Base-by-base conservation (phyloP, 2,797 vertebrate genomes). In the Vultur gryphus region DNA sequence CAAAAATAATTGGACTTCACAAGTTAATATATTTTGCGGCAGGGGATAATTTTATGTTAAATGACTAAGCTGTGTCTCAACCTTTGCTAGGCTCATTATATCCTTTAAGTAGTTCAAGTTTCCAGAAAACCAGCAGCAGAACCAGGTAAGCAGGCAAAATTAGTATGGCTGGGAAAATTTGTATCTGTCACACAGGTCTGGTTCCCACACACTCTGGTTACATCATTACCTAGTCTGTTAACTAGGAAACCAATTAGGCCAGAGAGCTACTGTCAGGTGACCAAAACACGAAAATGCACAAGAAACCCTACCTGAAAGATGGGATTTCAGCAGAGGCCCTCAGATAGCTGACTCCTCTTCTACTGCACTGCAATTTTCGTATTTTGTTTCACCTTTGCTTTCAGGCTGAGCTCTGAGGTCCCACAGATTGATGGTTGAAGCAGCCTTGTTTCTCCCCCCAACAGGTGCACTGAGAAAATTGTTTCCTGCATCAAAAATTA, bases 171-270 rank as follows among this genome's bases (percentile, higher is more conserved):
- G 99, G 98, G 99, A 99, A 99, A 98, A 99, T 98, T 98, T 98
- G 98, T 98, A 98, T 99, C 99, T 99, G 99, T 99, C 99, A 98
- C 98, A 98, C 98, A 98, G 98, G 98, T 98, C 98, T 98, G 98
- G 98, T 99, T 99, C 99, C 99, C 99, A 99, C 99, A 99, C 99
- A 99, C 99, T 99, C 99, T 99, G 97, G 99, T 99, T 99, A 99
- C 99, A 99, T 99, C 99, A 99, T 99, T 99, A 99, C 98, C 98
- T 98, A 98, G 98, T 98, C 98, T 98, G 98, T 97, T 96, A 98
- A 98, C 97, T 88, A 97, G 96, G 98, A 98, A 98, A 97, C 99
- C 99, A 99, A 99, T 99, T 97, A 97, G 97, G 96, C 89, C 95
- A 94, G 73, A 65, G 96, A 97, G 96, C 96, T 75, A 46, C 89